Conservation (phyloP, 2,113 vertebrate species). For the Nycticryphes semicollaris region DNA sequence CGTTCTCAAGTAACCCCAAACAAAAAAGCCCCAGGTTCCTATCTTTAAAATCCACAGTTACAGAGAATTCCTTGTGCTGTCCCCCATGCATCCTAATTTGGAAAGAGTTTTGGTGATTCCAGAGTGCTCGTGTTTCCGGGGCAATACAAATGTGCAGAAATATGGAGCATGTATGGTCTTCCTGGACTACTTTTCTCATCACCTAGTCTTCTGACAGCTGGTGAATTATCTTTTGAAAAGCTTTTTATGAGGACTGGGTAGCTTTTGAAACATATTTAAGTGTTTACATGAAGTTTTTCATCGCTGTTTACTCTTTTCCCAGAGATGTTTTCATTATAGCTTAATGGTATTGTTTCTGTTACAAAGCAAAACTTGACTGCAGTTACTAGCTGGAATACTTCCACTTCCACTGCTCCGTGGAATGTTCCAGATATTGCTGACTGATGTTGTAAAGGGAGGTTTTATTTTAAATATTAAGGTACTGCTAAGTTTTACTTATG, state of each 20-base stretch:
- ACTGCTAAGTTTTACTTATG: background rate
- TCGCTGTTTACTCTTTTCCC: slow-evolving; percentile 39
- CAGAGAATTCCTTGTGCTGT: background rate
- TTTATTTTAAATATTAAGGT: background rate
- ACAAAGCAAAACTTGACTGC: slow-evolving; percentile 37
- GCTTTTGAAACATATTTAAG: slow-evolving; percentile 21
- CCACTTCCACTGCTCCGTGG: background rate
- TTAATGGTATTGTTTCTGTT: slow-evolving; percentile 53
- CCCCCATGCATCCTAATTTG: background rate
- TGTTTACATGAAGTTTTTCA: slow-evolving; percentile 46
- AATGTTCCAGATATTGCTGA: slow-evolving; percentile 32
- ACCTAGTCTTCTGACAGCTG: slow-evolving; percentile 48
- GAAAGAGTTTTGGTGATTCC: background rate
- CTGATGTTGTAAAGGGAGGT: background rate
- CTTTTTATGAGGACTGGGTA: slow-evolving; percentile 52
- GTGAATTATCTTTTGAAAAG: slow-evolving; percentile 62
- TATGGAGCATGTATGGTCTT: background rate
- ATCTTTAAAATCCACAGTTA: background rate
- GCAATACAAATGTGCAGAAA: background rate
- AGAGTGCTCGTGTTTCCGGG: background rate
- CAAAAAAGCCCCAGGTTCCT: background rate
- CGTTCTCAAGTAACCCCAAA: background rate
- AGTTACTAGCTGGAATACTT: background rate
- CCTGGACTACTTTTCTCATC: slow-evolving; percentile 29
- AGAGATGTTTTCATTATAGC: slow-evolving; percentile 29